Base-by-base conservation (phyloP, 2,888 invertebrate genomes). In the Gandaritis pyraliata region DNA sequence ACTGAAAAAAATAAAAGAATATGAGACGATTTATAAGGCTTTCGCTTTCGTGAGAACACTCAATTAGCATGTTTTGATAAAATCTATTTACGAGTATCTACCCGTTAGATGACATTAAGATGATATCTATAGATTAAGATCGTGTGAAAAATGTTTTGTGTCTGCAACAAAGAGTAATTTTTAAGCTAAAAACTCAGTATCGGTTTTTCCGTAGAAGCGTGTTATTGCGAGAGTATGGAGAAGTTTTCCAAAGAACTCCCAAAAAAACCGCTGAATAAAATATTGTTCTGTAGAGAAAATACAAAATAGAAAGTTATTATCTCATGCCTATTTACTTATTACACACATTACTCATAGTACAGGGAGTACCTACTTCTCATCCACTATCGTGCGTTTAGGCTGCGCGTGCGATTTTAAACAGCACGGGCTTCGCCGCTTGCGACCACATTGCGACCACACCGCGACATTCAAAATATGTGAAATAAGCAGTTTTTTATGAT, bases 71-170 rank as follows among this genome's bases (percentile, higher is more conserved):
- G 64, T 52, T 54, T 43, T 46, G 15, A 56, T 61, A 64, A 66
- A 65, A 56, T 30, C 43, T 53, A 72, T n/a, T n/a, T n/a, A n/a
- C n/a, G n/a, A n/a, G n/a, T n/a, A n/a, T 71, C 70, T 58, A 72
- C 61, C 80, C 77, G 82, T 81, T 83, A 80, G 68, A 72, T 78
- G 75, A 70, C 74, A 75, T 72, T 66, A 71, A 80, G 77, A 76
- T 74, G 66, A 57, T 55, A 61, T 72, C 73, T 62, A 77, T 76
- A 77, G 75, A 77, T 78, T 77, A 74, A 79, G 77, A 85, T 78
- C 87, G 86, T 87, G 87, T 65, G 87, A 88, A 84, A 70, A 71
- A 62, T 68, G 58, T 57, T 53, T 53, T 43, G 30, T 49, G 36
- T 55, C 23, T 23, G 54, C 54, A 47, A 73, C 70, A 75, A 73